Conservation (phyloP, 2,888 invertebrate genomes). For the Limnephilus lunatus region DNA sequence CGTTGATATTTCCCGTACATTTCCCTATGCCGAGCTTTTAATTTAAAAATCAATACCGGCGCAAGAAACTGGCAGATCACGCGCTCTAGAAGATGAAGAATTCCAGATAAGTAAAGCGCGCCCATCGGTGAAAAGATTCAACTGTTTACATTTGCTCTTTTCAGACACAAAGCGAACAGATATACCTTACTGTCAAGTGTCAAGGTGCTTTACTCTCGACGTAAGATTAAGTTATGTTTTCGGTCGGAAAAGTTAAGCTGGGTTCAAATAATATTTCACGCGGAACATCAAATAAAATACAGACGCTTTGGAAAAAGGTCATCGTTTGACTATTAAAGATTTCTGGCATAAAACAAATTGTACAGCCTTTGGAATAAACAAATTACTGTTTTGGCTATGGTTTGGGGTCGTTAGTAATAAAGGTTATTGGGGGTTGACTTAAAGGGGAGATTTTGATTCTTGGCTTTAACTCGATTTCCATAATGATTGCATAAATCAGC, state of each 20-base stretch:
- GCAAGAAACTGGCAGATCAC: neutral
- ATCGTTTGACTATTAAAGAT: neutral
- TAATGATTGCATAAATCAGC: neutral
- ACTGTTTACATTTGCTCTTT: conserved; percentile 7
- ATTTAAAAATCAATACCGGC: conserved; percentile 49
- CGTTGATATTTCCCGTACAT: conserved; percentile 27
- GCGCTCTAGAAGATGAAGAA: neutral
- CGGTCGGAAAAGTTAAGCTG: neutral
- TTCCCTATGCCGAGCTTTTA: conserved; percentile 31
- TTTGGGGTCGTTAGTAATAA: neutral
- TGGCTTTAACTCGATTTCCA: neutral
- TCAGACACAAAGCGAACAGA: neutral
- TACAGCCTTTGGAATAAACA: neutral
- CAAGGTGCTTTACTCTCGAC: neutral
- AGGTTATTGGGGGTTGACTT: neutral
- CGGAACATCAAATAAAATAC: neutral
- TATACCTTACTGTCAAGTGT: neutral
- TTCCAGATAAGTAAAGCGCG: neutral
- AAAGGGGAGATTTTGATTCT: neutral
- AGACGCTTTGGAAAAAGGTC: neutral
- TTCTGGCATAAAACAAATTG: neutral
- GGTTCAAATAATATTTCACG: neutral
- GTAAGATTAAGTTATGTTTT: neutral
- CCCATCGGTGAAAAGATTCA: neutral
- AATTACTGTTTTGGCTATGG: neutral